Percentiles rank a stretch among this genome's conserved stretches.
phyloP scores from a whole-genome alignment of 2,113 vertebrate genomes.

The Scophthalmus maximus region DNA sequence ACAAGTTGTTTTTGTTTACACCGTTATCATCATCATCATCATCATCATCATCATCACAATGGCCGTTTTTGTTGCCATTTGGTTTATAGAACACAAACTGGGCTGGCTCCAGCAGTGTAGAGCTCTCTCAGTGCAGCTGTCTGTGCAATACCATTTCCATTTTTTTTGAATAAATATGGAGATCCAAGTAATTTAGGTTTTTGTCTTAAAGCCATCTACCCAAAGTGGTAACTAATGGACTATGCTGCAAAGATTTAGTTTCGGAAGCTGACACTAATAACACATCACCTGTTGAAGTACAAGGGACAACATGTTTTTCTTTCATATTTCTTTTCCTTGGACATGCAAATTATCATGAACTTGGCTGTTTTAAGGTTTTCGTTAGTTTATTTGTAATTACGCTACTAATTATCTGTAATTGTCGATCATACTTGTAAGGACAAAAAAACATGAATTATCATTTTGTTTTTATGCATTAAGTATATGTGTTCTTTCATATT shows the following conservation, averaged over 20 bases:
- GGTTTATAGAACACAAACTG: slow-evolving; percentile 69
- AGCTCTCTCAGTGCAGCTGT: slow-evolving; percentile 40
- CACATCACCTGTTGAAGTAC: slow-evolving; percentile 47
- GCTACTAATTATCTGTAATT: slow-evolving; percentile 74
- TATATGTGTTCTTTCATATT: slow-evolving; percentile 50
- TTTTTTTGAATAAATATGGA: slow-evolving; percentile 59
- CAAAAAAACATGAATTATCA: slow-evolving; percentile 65
- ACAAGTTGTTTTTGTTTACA: slow-evolving; percentile 65
- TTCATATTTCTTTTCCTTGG: slow-evolving; percentile 15
- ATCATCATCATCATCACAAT: slow-evolving; percentile 20
- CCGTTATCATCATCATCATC: slow-evolving; percentile 9
- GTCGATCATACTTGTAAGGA: slow-evolving; percentile 65
- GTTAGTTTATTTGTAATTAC: slow-evolving; percentile 66
- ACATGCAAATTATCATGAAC: slow-evolving; percentile 44
- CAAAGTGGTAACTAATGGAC: slow-evolving; percentile 47
- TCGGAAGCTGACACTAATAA: slow-evolving; percentile 63
- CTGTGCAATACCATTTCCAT: slow-evolving; percentile 69
- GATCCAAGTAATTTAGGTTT: slow-evolving; percentile 52
- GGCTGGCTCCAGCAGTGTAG: slow-evolving; percentile 74
- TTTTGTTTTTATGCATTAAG: slow-evolving; percentile 56
- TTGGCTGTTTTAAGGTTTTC: slow-evolving; percentile 48
- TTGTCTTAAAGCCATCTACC: slow-evolving; percentile 64
- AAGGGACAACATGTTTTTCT: slow-evolving; percentile 59
- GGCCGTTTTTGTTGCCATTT: slow-evolving; percentile 55
- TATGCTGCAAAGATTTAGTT: slow-evolving; percentile 52